A percentile compares a stretch with the other conserved stretches of the same genome.
phyloP scores from a whole-genome alignment of 2,797 vertebrate genomes.

The Lutjanus campechanus region DNA sequence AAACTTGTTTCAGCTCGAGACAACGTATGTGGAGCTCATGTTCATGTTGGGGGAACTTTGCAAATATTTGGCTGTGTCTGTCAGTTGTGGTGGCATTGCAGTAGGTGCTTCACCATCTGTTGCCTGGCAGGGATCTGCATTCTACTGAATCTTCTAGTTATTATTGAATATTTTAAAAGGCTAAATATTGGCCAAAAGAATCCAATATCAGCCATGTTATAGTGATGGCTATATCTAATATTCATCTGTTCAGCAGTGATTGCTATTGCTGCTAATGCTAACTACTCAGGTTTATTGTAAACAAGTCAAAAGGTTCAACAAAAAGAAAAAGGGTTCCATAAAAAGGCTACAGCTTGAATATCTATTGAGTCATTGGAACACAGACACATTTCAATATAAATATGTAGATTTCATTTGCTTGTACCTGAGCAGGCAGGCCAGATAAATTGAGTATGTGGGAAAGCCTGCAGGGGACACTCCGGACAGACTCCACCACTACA shows the following conservation, averaged over 20 bases:
- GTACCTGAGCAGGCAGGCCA: conserved; percentile 25
- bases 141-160: too few relatives aligned
- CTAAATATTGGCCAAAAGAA: not conserved
- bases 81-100: too few relatives aligned
- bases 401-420: not conserved
- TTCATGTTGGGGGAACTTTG: too few relatives aligned
- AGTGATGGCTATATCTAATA: not conserved
- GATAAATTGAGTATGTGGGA: conserved; percentile 28
- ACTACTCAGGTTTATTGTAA: not conserved
- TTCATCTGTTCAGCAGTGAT: not conserved
- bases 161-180: not conserved
- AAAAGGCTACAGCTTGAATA: not conserved
- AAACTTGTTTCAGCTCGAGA: too few relatives aligned
- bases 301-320: not conserved
- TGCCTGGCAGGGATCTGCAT: too few relatives aligned
- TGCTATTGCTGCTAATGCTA: not conserved
- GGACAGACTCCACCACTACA: not conserved
- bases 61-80: too few relatives aligned
- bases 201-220: not conserved
- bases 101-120: too few relatives aligned
- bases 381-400: not conserved
- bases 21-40: too few relatives aligned
- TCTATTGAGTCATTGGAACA: not conserved
- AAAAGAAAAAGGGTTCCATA: not conserved
- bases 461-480: conserved; percentile 25